Evolutionary conservation across 2,888 invertebrate genomes (phyloP), one percentile per base, ranked within the genome.

Genomic region (Halocaridina rubra): DNA sequence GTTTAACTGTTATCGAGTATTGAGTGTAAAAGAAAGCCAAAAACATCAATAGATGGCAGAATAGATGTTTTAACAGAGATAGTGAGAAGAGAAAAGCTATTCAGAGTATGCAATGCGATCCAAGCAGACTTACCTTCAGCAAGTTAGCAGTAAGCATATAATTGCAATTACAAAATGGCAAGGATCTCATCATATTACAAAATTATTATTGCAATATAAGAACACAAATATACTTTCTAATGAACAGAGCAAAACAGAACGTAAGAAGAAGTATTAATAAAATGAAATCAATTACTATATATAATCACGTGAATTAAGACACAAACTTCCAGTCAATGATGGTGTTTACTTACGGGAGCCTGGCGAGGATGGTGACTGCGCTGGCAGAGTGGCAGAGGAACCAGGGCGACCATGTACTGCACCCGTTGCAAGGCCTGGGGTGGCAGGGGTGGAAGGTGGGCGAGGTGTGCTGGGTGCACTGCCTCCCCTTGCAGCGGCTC

Each of bases 401-500:
- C 53, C 46, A 5, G 82, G 82, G 16, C 78, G 75, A 22, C 78
- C 78, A 39, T 78, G 77, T 22, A 71, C 82, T 29, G 82, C 82
- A 46, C 72, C 78, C n/a, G 78, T 32, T 46, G 82, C 71, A 27
- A 72, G 19, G 22, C 78, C 69, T 19, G 82, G 77, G 72, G 82
- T 84, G 59, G 72, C 72, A 22, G 82, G 78, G n/a, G 82, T 78
- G 82, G 82, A 77, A 33, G 82, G 78, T 57, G 82, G 69, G 33
- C 78, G 78, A 39, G 82, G 82, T 71, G 82, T 84, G 78, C 72
- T 71, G 30, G 82, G 78, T 72, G 82, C 78, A 53, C 82, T 84
- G 71, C 85, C 80, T 67, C 84, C 74, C 57, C 24, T 57, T 46
- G 53, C 64, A 64, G 79, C 82, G 22, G 71, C 77, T 57, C 82